phyloP scores from a whole-genome alignment of 1,140 invertebrate species.

The Drosophila burlai region DNA sequence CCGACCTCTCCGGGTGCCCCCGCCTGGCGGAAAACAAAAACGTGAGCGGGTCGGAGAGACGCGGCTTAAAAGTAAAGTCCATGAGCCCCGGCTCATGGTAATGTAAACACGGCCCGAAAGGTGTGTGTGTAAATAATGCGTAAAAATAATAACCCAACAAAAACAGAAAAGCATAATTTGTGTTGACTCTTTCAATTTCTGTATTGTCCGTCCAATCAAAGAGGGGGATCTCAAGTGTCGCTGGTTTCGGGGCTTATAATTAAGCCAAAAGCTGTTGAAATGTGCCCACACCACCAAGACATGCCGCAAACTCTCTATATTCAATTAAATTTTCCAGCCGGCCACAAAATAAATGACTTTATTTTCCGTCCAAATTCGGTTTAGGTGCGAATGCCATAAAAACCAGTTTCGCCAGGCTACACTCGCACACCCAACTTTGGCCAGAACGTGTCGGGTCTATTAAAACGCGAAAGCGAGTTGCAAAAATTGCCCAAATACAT shows the following conservation, averaged over 20 bases:
- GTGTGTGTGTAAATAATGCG: constrained; percentile 56
- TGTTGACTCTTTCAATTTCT: constrained; percentile 53
- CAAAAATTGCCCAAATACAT: constrained; percentile 51
- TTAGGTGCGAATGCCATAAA: constrained; percentile 35
- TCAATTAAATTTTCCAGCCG: constrained; percentile 54
- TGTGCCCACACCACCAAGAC: constrained; percentile 38
- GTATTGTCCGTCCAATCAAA: constrained; percentile 50
- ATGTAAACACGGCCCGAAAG: constrained; percentile 50
- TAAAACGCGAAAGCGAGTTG: constrained; percentile 43
- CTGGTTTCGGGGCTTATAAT: constrained; percentile 36
- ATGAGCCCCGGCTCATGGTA: constrained; percentile 18
- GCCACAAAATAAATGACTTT: constrained; percentile 50
- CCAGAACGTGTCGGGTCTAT: constrained; percentile 39
- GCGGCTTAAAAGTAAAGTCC: constrained; percentile 41
- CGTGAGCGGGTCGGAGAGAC: constrained; percentile 39
- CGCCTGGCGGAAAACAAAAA: constrained; percentile 34
- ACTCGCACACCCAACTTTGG: constrained; percentile 34
- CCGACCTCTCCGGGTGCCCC: constrained; percentile 2
- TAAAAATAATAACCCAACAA: constrained; percentile 54
- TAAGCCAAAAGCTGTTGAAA: constrained; percentile 58
- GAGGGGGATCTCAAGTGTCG: constrained; percentile 35
- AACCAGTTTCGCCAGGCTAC: constrained; percentile 31
- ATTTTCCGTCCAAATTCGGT: constrained; percentile 46
- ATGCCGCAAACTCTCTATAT: constrained; percentile 25
- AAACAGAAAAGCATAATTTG: constrained; percentile 52